These are phyloP conservation scores for Amblyjoppa proteus DNA, from an alignment of 2,888 invertebrate genomes.

Conservation along the genomic window DNA sequence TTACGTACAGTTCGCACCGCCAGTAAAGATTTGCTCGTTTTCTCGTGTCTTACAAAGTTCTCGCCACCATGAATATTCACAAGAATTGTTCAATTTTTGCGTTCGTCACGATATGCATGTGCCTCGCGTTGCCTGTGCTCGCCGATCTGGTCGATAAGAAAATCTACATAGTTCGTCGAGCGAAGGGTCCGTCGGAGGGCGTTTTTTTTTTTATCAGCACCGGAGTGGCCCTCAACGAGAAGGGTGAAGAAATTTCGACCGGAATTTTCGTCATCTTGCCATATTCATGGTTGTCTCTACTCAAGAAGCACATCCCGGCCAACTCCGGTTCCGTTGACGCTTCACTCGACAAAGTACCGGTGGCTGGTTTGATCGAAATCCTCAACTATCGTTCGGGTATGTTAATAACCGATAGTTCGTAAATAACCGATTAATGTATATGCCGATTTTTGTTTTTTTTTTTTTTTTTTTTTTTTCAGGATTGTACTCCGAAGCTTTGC, in stretches of 20 bases:
- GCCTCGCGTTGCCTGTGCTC: constrained; percentile 10
- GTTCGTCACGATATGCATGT: not conserved
- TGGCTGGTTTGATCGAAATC: constrained; percentile 3
- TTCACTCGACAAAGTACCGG: constrained; percentile 10
- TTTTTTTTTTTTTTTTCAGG: not conserved
- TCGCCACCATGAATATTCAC: not conserved
- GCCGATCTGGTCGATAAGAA: not conserved
- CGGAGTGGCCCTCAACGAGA: not conserved
- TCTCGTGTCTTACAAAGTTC: not conserved
- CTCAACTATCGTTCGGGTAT: constrained; percentile 15
- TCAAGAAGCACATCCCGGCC: not conserved
- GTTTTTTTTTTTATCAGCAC: constrained; percentile 25
- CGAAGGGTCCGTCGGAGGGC: constrained; percentile 1
- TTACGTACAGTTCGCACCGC: not conserved
- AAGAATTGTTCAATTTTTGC: not conserved
- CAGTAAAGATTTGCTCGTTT: constrained; percentile 7
- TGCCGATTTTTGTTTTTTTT: not conserved
- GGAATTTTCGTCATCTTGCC: not conserved
- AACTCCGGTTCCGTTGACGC: not conserved
- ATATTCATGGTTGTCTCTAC: not conserved
- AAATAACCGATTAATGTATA: not conserved
- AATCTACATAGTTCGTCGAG: constrained; percentile 5
- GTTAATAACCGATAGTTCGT: not conserved
- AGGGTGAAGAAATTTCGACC: not conserved
- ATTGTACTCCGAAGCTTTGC: constrained; percentile 20